Base-by-base conservation (phyloP, 2,797 vertebrate species). In the Erethizon dorsatum region DNA sequence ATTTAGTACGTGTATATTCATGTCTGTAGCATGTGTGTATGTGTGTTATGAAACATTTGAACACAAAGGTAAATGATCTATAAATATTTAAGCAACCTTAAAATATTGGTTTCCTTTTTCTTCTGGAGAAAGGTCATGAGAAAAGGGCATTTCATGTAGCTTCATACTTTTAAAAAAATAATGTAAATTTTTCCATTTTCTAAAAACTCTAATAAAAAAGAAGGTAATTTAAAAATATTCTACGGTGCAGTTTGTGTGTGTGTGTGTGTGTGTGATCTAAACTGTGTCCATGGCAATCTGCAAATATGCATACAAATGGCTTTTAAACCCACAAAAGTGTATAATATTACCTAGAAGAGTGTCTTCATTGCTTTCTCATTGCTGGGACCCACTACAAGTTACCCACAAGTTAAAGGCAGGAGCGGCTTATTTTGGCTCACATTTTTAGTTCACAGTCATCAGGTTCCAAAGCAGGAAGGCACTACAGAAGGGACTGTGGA, bases 171-270 rank as follows among this genome's bases (percentile, higher is more conserved):
- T 41, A 41, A 9, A 1, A 63, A 73, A 96, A 82, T 52, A 71
- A 84, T 84, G 1, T 9, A 63, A 28, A 28, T 75, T 65, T 88
- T 90, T 83, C 20, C 65, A 45, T 92, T 59, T 88, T 84, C 61
- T 31, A 88, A 45, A 71, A 6, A 47, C 47, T 20, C 11, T 67
- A 93, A 67, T n/a, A 73, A 85, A 75, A 59, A 63, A 50, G 50
- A 88, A 84, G 56, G 2, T 78, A 56, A 83, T 54, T 95, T 57
- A 9, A 90, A 95, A 91, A 85, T 83, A 67, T 24, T 71, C 1
- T 33, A 54, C 24, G 5, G 28, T 88, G 22, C 41, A 73, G 22
- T 45, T 41, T 45, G 20, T 11, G 69, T 24, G n/a, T n/a, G 65
- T n/a, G 33, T 52, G 56, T 13, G 75, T 80, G 57, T 73, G 50